A percentile compares a stretch with the other conserved stretches of the same genome.
phyloP scores from a whole-genome alignment of 1,140 invertebrate species.

The Ooceraea biroi region DNA sequence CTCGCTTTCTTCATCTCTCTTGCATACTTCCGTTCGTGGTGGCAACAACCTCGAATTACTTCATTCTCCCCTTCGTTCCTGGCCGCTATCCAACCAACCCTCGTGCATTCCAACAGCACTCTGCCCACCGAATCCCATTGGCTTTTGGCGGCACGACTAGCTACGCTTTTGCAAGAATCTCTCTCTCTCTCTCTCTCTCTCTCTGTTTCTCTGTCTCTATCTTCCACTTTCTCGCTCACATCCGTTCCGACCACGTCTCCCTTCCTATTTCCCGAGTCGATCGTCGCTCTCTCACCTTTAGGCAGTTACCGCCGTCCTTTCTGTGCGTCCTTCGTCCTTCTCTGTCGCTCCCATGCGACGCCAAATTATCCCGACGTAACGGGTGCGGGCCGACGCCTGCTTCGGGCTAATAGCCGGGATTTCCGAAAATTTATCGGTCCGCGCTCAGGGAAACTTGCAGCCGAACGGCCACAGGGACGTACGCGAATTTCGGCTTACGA shows the following conservation, averaged over 20 bases:
- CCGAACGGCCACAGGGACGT: constrained; percentile 23
- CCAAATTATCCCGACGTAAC: constrained; percentile 70
- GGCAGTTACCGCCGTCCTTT: not conserved
- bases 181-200: not conserved
- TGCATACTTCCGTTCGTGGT: not conserved
- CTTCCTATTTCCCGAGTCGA: not conserved
- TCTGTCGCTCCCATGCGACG: constrained; percentile 41
- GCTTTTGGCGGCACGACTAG: constrained; percentile 68
- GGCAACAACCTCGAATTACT: constrained; percentile 65
- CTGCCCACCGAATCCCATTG: constrained; percentile 70
- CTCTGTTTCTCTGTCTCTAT: not conserved
- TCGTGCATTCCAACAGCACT: constrained; percentile 1
- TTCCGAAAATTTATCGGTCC: constrained; percentile 74
- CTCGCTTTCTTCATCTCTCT: constrained; percentile 28
- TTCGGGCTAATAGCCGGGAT: constrained; percentile 72
- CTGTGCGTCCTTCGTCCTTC: constrained; percentile 20
- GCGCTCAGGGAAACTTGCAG: constrained; percentile 55
- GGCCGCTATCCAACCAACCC: not conserved
- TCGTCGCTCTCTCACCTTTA: constrained; percentile 7
- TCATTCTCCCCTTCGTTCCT: constrained; percentile 59
- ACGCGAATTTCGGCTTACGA: constrained; percentile 45
- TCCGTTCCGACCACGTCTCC: not conserved
- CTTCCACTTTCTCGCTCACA: not conserved
- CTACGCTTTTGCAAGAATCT: constrained; percentile 52
- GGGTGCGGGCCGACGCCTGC: constrained; percentile 43